Percentiles rank a stretch among this genome's conserved stretches.
phyloP scores from a whole-genome alignment of 2,797 vertebrate species.

The Orientallactaga sibirica region DNA sequence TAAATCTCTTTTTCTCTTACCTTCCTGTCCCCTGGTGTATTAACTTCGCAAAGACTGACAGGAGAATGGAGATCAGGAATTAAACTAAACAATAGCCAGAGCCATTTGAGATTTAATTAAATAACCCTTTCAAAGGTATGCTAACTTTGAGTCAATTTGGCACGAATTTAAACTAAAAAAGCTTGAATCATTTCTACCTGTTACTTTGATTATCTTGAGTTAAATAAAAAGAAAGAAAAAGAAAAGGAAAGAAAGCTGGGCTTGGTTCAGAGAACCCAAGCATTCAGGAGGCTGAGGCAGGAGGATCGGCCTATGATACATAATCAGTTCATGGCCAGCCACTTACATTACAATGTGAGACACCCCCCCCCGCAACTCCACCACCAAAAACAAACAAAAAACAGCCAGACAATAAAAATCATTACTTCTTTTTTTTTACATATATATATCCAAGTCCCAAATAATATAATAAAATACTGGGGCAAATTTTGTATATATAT shows the following conservation, averaged over 20 bases:
- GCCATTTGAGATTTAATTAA: slow-evolving; percentile 65
- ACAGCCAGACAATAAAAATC: slow-evolving; percentile 53
- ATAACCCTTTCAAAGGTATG: slow-evolving; percentile 55
- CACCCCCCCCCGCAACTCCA: no score
- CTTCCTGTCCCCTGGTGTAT: background rate
- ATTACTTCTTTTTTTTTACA: slow-evolving; percentile 39
- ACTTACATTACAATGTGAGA: background rate
- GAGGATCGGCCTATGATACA: background rate
- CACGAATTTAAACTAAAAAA: slow-evolving; percentile 62
- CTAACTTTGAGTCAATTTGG: slow-evolving; percentile 57
- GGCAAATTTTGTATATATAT: background rate
- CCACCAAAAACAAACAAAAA: background rate
- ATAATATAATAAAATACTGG: slow-evolving; percentile 43
- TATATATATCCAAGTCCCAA: slow-evolving; percentile 10
- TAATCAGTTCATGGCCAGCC: background rate
- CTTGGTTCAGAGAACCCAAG: background rate
- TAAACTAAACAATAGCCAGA: slow-evolving; percentile 35
- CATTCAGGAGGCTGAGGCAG: background rate
- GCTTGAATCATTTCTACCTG: slow-evolving; percentile 54
- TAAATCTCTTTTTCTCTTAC: background rate
- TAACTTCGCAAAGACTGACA: slow-evolving; percentile 6
- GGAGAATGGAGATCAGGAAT: background rate
- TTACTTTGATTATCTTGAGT: slow-evolving; percentile 67
- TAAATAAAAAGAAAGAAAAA: background rate
- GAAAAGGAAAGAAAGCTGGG: background rate